Base-by-base conservation (phyloP, 2,888 invertebrate genomes). In the Colletes collaris region DNA sequence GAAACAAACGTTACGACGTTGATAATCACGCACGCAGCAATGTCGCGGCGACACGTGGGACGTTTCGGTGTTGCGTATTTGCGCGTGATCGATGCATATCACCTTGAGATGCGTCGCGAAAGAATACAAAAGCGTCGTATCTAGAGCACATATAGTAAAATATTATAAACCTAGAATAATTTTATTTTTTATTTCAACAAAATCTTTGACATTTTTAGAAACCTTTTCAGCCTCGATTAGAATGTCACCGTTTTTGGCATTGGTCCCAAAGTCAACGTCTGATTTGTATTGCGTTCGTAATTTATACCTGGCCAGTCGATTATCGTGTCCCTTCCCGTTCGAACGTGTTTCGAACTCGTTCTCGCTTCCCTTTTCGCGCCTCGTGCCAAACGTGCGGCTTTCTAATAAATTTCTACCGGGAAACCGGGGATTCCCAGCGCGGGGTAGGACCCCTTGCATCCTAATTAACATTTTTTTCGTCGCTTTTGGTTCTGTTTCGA, bases 221-320 rank as follows among this genome's bases (percentile, higher is more conserved):
- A 62, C 66, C 72, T 64, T 63, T 63, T 79, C 62, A 79, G 77
- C 77, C 82, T 84, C 77, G 85, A 86, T 85, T 84, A 69, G 81
- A 85, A 84, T 76, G 79, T 83, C 80, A 52, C 56, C 60, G 59
- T 19, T 78, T 59, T 73, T 86, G 86, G 86, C 86, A 87, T 79
- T 79, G 83, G 74, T 83, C 86, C 87, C 83, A 84, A 81, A 86
- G 78, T 85, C 83, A 78, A 37, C 53, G 46, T 50, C 37, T 76
- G 81, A 67, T 86, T 81, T 65, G 68, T 85, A 84, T 85, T 71
- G 78, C 75, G 77, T 76, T 83, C 83, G 67, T 72, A 70, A 79
- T 82, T 85, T 80, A 80, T 72, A 74, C 60, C 49, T 59, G 37
- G 27, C 40, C 56, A 73, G 55, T 71, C 70, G 70, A 40, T 40